phyloP scores from a whole-genome alignment of 2,113 vertebrate species.

The Eidolon helvum region DNA sequence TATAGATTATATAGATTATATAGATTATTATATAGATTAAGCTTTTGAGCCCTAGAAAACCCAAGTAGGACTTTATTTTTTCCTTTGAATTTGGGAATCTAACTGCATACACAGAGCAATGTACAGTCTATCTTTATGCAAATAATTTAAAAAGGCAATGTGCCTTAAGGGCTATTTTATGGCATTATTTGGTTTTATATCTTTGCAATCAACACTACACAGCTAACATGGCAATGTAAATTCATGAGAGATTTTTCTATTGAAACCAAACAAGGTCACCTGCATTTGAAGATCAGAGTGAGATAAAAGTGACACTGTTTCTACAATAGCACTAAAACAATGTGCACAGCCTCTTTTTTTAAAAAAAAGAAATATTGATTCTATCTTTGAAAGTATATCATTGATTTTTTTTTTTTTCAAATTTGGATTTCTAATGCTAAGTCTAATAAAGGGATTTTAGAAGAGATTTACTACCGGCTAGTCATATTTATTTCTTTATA shows the following conservation, averaged over 20 bases:
- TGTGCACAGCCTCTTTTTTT: not conserved
- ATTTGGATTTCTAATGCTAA: constrained; percentile 7
- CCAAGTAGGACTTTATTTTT: constrained; percentile 27
- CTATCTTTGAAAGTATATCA: constrained; percentile 20
- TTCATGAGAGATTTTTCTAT: constrained; percentile 70
- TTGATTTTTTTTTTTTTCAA: not conserved
- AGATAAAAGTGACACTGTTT: constrained; percentile 60
- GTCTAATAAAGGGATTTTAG: constrained; percentile 20
- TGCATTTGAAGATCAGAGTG: constrained; percentile 57
- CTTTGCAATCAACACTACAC: constrained; percentile 62
- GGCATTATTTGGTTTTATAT: constrained; percentile 71
- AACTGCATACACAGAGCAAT: constrained; percentile 58
- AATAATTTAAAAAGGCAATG: constrained; percentile 53
- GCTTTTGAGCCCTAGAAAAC: not conserved
- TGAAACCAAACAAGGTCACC: constrained; percentile 69
- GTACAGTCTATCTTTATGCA: constrained; percentile 71
- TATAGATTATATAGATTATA: not conserved
- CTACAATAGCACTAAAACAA: constrained; percentile 8
- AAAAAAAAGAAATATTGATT: not conserved
- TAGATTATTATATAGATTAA: not conserved
- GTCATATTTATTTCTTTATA: not conserved
- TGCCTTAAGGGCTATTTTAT: constrained; percentile 63
- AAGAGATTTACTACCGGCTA: not conserved
- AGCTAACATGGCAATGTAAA: constrained; percentile 71
- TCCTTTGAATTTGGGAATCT: constrained; percentile 56